phyloP scores from a whole-genome alignment of 2,888 invertebrate genomes.

The Argynnis bischoffii region DNA sequence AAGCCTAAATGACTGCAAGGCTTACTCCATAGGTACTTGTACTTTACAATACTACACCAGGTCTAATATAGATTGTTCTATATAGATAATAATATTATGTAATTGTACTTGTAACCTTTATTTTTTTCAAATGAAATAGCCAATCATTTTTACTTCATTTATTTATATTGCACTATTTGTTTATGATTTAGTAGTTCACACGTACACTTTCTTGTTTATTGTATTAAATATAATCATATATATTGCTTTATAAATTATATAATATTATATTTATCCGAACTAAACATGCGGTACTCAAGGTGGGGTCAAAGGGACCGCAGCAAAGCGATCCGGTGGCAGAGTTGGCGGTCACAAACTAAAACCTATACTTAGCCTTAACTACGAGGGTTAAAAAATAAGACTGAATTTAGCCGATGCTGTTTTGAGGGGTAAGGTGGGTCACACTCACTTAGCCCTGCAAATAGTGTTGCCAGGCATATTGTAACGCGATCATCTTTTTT shows the following conservation, averaged over 20 bases:
- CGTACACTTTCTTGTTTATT: constrained; percentile 3
- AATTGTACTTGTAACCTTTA: not conserved
- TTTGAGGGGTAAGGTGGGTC: constrained; percentile 40
- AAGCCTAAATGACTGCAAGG: no score
- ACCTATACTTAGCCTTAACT: constrained; percentile 39
- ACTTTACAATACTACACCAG: no score
- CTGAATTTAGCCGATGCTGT: constrained; percentile 32
- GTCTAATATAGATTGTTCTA: no score
- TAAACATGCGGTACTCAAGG: constrained; percentile 40
- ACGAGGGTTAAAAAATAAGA: constrained; percentile 32
- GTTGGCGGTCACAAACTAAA: constrained; percentile 43
- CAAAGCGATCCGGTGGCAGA: constrained; percentile 44
- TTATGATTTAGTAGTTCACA: not conserved
- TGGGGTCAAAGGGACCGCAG: constrained; percentile 44
- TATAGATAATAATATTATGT: no score
- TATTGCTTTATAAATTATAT: constrained; percentile 27
- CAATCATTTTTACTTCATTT: not conserved
- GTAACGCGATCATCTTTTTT: not conserved
- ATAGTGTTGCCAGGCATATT: constrained; percentile 13
- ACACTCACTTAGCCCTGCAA: constrained; percentile 34
- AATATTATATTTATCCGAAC: constrained; percentile 27
- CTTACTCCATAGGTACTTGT: no score
- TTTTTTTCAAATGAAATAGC: not conserved
- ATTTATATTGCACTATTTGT: constrained; percentile 10
- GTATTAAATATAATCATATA: constrained; percentile 10